Conservation (phyloP, 2,113 vertebrate genomes). For the Eubucco bourcierii region DNA sequence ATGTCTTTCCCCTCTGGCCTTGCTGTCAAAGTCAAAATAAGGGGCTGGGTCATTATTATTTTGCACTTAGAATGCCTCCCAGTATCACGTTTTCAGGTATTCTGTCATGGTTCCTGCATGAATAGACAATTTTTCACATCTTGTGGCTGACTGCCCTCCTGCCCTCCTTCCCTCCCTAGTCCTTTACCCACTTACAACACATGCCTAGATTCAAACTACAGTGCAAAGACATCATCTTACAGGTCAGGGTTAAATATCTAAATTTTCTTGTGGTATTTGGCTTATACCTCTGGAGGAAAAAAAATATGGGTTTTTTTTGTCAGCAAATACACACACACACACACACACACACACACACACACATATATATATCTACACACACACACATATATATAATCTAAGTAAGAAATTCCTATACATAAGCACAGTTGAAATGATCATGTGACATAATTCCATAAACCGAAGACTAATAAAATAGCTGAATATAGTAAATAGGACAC, state of each 20-base stretch:
- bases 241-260: background rate
- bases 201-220: background rate
- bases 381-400: background rate
- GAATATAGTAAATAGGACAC: background rate
- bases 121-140: background rate
- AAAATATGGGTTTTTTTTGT: background rate
- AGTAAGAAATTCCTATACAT: background rate
- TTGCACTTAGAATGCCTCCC: background rate
- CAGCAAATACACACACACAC: no score
- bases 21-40: background rate
- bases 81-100: background rate
- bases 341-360: no score
- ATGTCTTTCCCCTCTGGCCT: background rate
- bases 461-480: background rate
- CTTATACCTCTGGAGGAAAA: background rate
- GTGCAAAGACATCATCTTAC: background rate
- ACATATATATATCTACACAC: background rate
- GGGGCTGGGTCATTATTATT: background rate
- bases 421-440: background rate
- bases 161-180: no score
- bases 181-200: background rate
- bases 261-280: background rate
- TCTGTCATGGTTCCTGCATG: rapidly evolving
- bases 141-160: no score
- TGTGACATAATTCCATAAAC: background rate